These are phyloP conservation scores for Scleropages formosus DNA, from an alignment of 2,797 vertebrate genomes.

Conservation along the genomic window DNA sequence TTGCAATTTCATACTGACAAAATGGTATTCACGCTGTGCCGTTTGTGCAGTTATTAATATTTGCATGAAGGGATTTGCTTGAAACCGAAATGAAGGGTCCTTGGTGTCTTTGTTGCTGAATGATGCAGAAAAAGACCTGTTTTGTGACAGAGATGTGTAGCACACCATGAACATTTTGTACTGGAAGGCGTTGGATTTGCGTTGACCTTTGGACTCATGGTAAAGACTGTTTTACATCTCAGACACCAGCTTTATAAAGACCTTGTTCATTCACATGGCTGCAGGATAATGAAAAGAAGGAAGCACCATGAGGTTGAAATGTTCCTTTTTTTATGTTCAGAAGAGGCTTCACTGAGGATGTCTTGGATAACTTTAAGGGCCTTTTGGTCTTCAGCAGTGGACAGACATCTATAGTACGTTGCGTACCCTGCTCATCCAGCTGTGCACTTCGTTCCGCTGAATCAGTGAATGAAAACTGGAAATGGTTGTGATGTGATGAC, in stretches of 20 bases:
- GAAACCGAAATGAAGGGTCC: too few relatives aligned
- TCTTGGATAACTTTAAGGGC: neutral
- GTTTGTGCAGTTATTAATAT: slow-evolving; percentile 7
- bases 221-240: slow-evolving; percentile 2
- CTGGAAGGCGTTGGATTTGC: slow-evolving; percentile 5
- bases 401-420: neutral
- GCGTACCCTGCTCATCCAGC: neutral
- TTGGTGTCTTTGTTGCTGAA: too few relatives aligned
- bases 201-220: neutral
- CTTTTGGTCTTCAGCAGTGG: neutral
- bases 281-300: neutral
- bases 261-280: neutral
- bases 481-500: too few relatives aligned
- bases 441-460: too few relatives aligned
- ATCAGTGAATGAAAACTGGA: too few relatives aligned
- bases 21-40: slow-evolving; percentile 4
- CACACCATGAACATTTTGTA: slow-evolving; percentile 15
- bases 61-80: neutral
- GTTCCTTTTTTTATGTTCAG: neutral
- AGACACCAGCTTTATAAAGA: neutral
- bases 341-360: neutral
- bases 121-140: too few relatives aligned
- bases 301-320: slow-evolving; percentile 15
- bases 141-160: too few relatives aligned
- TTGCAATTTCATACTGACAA: slow-evolving; percentile 10